Evolutionary conservation across 2,797 vertebrate species (phyloP), one percentile per base, ranked within the genome.

Genomic region (Alcedo atthis): DNA sequence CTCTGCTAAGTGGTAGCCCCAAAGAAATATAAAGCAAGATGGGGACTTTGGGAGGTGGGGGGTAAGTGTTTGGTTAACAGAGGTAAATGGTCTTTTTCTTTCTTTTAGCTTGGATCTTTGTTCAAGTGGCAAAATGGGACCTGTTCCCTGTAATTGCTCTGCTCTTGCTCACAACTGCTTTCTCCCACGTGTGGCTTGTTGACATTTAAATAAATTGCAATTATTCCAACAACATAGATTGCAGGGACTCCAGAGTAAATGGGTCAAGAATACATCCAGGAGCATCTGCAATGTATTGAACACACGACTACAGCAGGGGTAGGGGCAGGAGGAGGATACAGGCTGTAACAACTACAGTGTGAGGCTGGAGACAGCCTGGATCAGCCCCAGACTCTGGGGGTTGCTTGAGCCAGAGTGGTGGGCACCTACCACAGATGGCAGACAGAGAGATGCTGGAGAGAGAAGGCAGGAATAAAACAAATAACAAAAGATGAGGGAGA

Each of bases 151-250:
- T 95, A 97, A 97, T 96, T 97, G 94, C 95, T 96, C 87, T 80
- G 85, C 90, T 95, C 91, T 77, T 63, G 43, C 91, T 63, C 83
- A 96, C 90, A 87, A 93, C 89, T 55, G 55, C 89, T 54, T 46
- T 71, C 90, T 96, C 92, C 93, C 96, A 88, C 46, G 37, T 90
- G 96, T 81, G 84, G 28, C 96, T 96, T 96, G 97, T 97, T 97
- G 96, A 97, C 96, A 97, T 97, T 97, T 96, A 96, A 97, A 96
- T 96, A 96, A 95, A 96, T 93, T 90, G 92, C 84, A 96, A 96
- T 96, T 96, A 95, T 94, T 93, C 90, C 0, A 17, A 96, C 87
- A 75, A 92, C 94, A 92, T 80, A 87, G 92, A 92, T 86, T 92
- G 94, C 80, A 14, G 76, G n/a, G 43, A 26, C 81, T 87, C 83